Evolutionary conservation across 2,797 vertebrate genomes (phyloP).

Genomic region (Melanotaenia trifasciata): DNA sequence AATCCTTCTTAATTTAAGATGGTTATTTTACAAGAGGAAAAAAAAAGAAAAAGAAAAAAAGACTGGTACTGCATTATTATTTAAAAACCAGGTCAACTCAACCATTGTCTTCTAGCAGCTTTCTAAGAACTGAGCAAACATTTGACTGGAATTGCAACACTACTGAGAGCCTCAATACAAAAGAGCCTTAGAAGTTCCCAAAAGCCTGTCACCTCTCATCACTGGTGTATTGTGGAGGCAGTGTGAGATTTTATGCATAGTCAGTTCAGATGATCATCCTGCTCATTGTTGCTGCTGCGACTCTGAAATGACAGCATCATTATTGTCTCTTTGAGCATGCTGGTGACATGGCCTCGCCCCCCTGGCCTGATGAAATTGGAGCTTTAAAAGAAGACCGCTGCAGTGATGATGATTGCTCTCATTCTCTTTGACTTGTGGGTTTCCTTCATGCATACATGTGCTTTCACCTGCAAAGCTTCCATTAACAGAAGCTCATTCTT

Average conservation of each 20-base stretch:
- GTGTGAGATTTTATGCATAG: constrained; percentile 78
- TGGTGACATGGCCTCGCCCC: constrained; percentile 59
- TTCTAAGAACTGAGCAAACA: no score
- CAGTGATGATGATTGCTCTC: constrained; percentile 45
- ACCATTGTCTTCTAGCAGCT: no score
- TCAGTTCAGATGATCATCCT: constrained; percentile 74
- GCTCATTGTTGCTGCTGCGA: constrained; percentile 52
- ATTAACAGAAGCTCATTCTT: constrained; percentile 19
- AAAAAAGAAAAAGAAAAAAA: no score
- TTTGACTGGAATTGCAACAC: no score
- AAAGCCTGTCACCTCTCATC: constrained; percentile 67
- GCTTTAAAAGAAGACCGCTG: constrained; percentile 46
- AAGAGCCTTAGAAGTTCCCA: not conserved
- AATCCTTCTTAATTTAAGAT: no score
- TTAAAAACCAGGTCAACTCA: no score
- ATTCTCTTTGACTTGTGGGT: constrained; percentile 40
- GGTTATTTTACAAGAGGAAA: no score
- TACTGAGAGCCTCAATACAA: not conserved
- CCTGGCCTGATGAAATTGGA: constrained; percentile 58
- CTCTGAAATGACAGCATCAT: constrained; percentile 66
- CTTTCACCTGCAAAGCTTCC: constrained; percentile 28
- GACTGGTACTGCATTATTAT: no score
- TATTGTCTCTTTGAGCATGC: constrained; percentile 67
- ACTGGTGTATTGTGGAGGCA: constrained; percentile 61
- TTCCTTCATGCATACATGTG: constrained; percentile 28